phyloP scores from a whole-genome alignment of 2,113 vertebrate genomes.

The Cheirogaleus medius region DNA sequence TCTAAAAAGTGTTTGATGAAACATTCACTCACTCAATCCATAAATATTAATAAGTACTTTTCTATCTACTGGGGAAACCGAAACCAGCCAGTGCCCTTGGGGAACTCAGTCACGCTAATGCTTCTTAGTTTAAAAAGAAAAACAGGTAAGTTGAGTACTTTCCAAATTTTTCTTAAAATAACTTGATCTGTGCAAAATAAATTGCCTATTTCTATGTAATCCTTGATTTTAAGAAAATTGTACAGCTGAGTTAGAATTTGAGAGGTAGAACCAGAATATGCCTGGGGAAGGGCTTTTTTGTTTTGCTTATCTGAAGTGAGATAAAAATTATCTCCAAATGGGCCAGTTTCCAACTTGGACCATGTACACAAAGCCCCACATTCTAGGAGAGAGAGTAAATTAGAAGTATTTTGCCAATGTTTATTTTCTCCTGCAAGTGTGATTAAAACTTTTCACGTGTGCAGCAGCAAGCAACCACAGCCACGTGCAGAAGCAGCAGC shows the following conservation, averaged over 20 bases:
- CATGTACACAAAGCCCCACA: neutral
- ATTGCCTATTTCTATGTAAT: neutral
- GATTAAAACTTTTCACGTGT: conserved; percentile 8
- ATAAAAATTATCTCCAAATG: conserved; percentile 4
- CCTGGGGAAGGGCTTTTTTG: neutral
- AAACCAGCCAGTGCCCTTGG: neutral
- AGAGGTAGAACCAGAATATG: neutral
- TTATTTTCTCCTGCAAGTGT: neutral
- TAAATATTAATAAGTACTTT: neutral
- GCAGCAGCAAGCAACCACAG: neutral
- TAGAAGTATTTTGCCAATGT: neutral
- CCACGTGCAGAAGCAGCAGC: conserved; percentile 11
- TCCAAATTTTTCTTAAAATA: neutral
- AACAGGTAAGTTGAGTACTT: neutral
- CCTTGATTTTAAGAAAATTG: neutral
- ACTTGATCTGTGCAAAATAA: neutral
- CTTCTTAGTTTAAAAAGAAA: neutral
- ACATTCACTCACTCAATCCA: neutral
- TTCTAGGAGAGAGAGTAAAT: neutral
- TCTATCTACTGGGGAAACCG: neutral
- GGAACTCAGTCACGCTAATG: neutral
- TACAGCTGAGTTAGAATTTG: neutral
- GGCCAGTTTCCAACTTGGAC: conserved; percentile 37
- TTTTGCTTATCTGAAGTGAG: conserved; percentile 43
- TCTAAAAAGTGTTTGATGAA: neutral